These are phyloP conservation scores for Trichomalopsis sarcophagae DNA, from an alignment of 1,140 invertebrate species.

Conservation along the genomic window DNA sequence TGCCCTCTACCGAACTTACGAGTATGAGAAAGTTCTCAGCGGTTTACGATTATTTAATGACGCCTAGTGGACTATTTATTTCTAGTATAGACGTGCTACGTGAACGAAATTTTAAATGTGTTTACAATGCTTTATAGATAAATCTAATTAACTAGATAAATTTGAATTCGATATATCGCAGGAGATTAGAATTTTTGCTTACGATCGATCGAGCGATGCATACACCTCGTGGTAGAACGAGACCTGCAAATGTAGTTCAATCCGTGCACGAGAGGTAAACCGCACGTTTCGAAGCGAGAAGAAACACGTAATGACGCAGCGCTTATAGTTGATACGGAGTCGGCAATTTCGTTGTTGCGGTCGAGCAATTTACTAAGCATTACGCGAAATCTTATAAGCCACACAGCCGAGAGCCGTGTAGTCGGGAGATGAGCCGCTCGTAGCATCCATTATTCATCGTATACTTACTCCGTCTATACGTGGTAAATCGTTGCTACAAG, in stretches of 20 bases:
- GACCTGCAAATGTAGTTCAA: constrained; percentile 9
- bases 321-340: constrained; percentile 58
- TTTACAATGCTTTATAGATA: neutral
- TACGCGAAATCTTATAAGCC: constrained; percentile 67
- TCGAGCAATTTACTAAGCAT: constrained; percentile 71
- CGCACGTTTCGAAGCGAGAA: constrained; percentile 27
- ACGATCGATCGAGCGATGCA: neutral
- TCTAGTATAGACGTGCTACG: no score
- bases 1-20: neutral
- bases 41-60: constrained; percentile 36
- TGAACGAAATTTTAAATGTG: no score
- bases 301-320: constrained; percentile 66
- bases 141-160: neutral
- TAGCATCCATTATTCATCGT: constrained; percentile 73
- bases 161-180: neutral
- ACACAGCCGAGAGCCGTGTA: constrained; percentile 51
- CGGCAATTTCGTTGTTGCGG: constrained; percentile 67
- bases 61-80: neutral
- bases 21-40: constrained; percentile 1
- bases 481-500: neutral
- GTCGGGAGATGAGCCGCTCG: constrained; percentile 62
- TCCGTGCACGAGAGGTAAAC: neutral
- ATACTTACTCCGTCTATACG: constrained; percentile 54
- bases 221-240: neutral
- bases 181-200: neutral